Conservation (phyloP, 2,888 invertebrate genomes). For the Eutolmus rufibarbis region DNA sequence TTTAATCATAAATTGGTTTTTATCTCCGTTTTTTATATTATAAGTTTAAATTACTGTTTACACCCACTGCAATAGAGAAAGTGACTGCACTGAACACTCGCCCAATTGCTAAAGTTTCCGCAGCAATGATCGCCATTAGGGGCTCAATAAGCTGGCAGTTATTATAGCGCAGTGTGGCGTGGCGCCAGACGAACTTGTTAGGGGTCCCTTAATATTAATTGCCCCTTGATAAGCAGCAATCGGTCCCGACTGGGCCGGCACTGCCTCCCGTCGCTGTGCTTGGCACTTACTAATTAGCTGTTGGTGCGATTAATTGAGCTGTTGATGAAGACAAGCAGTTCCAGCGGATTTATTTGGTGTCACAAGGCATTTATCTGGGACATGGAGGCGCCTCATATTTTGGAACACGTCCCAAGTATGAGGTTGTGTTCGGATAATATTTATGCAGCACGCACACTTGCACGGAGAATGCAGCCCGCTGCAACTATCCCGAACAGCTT, state of each 20-base stretch:
- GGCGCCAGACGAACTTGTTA: conserved; percentile 25
- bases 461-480: not conserved
- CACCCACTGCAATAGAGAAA: not conserved
- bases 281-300: conserved; percentile 23
- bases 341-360: not conserved
- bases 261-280: not conserved
- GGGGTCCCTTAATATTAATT: not conserved
- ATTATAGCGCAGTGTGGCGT: not conserved
- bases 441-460: not conserved
- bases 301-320: conserved; percentile 22
- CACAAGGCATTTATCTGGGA: not conserved
- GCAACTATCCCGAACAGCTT: not conserved
- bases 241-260: not conserved
- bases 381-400: not conserved
- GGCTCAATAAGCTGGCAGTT: not conserved
- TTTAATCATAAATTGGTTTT: too few species aligned
- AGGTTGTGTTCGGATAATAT: not conserved
- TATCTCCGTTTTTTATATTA: too few species aligned
- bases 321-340: not conserved
- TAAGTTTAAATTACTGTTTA: too few species aligned
- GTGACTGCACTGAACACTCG: not conserved
- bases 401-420: not conserved
- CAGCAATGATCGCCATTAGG: not conserved
- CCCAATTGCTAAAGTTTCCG: not conserved
- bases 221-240: not conserved